Evolutionary conservation across 2,888 invertebrate species (phyloP).

Genomic region (Leucophenga montana): DNA sequence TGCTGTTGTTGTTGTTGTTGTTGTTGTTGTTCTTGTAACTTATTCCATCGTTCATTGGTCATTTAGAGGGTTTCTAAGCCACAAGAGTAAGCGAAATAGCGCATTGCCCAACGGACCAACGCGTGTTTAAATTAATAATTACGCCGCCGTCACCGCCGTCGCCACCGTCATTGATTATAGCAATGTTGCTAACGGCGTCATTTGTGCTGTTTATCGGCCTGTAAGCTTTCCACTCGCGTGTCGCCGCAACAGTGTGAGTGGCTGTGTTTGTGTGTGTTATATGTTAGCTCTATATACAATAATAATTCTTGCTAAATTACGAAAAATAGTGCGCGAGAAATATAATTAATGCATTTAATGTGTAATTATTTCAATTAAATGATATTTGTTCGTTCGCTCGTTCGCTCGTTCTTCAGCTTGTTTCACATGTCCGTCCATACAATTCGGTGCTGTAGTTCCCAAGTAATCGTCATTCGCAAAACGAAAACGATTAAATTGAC

Average conservation of each 20-base stretch:
- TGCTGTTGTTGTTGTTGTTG: constrained; percentile 36
- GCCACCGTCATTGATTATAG: constrained; percentile 31
- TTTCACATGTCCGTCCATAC: neutral
- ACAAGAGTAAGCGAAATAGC: constrained; percentile 39
- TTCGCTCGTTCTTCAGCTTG: neutral
- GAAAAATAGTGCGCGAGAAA: constrained; percentile 46
- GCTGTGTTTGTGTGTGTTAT: constrained; percentile 41
- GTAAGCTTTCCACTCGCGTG: constrained; percentile 28
- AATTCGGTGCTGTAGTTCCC: no score
- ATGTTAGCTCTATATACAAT: neutral
- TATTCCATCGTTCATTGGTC: neutral
- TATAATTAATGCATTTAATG: constrained; percentile 70
- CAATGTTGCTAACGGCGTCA: constrained; percentile 3
- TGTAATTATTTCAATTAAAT: constrained; percentile 71
- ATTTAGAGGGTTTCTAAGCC: neutral
- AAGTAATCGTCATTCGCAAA: neutral
- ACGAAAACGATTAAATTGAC: constrained; percentile 6
- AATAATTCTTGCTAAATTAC: constrained; percentile 33
- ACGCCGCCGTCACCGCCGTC: constrained; percentile 5
- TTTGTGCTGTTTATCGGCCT: constrained; percentile 5
- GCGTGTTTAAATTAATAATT: constrained; percentile 66
- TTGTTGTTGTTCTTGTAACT: constrained; percentile 34
- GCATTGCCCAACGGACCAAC: constrained; percentile 58
- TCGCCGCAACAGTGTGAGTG: constrained; percentile 29
- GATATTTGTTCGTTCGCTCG: constrained; percentile 37